These are phyloP conservation scores for Meriones psammophilus DNA, from an alignment of 2,797 vertebrate genomes.

Conservation along the genomic window DNA sequence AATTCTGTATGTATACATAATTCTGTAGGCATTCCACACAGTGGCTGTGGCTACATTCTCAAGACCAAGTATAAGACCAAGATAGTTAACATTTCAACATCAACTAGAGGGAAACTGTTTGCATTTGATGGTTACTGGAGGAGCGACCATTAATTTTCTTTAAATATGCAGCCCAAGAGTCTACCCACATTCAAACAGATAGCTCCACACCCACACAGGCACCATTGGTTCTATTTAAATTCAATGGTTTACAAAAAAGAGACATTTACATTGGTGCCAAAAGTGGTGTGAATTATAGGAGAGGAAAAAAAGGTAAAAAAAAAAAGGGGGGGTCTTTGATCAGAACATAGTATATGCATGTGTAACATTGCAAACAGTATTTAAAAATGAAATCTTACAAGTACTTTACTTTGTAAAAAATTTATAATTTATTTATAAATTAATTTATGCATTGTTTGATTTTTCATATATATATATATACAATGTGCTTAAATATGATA, in stretches of 20 bases:
- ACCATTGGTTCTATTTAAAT: not conserved
- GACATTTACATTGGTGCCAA: no score
- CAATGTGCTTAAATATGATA: not conserved
- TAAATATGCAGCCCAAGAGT: not conserved
- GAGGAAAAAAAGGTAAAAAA: not conserved
- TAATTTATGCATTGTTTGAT: not conserved
- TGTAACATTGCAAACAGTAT: not conserved
- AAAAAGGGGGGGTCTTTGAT: not conserved
- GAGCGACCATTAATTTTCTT: no score
- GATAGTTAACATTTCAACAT: not conserved
- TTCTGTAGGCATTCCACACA: no score
- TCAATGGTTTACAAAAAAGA: not conserved
- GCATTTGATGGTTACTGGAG: not conserved
- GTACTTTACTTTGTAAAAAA: not conserved
- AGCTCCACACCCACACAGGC: no score
- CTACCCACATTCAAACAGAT: not conserved
- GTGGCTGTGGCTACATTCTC: not conserved
- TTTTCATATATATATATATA: not conserved
- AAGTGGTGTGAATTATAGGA: not conserved
- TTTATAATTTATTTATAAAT: not conserved
- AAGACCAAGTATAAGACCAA: not conserved
- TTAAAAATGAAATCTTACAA: not conserved
- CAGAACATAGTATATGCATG: not conserved
- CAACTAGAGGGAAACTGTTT: not conserved
- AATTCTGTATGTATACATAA: no score